Base-by-base conservation (phyloP, 2,113 vertebrate species). In the Helogale parvula region DNA sequence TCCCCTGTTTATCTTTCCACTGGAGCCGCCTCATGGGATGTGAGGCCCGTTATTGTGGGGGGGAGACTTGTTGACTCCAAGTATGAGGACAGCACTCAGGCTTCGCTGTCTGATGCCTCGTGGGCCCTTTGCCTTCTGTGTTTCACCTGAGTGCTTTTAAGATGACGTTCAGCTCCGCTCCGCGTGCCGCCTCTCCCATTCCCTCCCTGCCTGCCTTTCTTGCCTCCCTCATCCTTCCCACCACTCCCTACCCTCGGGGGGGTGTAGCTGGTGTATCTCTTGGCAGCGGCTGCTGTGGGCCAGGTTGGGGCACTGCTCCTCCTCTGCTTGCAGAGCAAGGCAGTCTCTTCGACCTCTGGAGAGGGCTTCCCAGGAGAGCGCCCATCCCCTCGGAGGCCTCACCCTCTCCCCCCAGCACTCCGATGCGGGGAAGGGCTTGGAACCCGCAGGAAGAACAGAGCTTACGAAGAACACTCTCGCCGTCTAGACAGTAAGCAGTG, bases 361-460 rank as follows among this genome's bases (percentile, higher is more conserved):
- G 80, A 88, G 76, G 63, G 93, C 92, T 95, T 97, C 95, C 97
- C 9, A 68, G 97, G 90, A 81, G 86, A 93, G 85, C 52, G 7
- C 29, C 29, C 0, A 7, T 60, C 50, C 74, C 74, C 63, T 35
- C 29, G 90, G 96, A 90, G 45, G 72, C 17, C 0, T 3, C n/a
- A 12, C 92, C 47, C 86, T 92, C 12, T 50, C 50, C 88, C 91
- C 52, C 0, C 7, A 27, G 74, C 63, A 33, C 0, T 72, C 41
- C 83, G 10, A 6, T 5, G 0, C 27, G 3, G 38, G 7, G 29
- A 50, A 77, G 41, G 45, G 19, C 63, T 68, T 19, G 33, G 77
- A 93, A 17, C 8, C 47, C 69, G 31, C 47, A 45, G 38, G 57
- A 80, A 60, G 47, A 74, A 27, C 4, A 47, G 23, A 88, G 1